Base-by-base conservation (phyloP, 2,888 invertebrate species). In the Chironomus riparius region DNA sequence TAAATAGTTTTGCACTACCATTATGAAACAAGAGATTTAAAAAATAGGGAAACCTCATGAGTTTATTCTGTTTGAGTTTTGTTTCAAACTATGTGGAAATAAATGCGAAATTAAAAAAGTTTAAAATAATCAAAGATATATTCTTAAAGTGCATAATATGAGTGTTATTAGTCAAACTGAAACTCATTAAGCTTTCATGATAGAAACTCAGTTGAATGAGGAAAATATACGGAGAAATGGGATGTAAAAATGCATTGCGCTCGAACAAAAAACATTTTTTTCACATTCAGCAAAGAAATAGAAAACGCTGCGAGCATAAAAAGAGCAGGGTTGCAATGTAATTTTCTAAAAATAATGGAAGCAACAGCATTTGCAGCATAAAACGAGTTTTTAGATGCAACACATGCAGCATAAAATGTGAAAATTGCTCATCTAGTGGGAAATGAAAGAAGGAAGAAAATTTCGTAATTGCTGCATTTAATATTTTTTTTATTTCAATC, bases 281-380 rank as follows among this genome's bases (percentile, higher is more conserved):
- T 38, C 38, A 38, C 38, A 38, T 38, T 38, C 38, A 38, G 38
- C 7, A 18, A 56, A 56, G 56, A n/a, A 56, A 15, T n/a, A 56
- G 18, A 56, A 56, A 56, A 15, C 7, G 56, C 65, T 65, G 21
- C 7, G 24, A 65, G 65, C 65, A 65, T 65, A 24, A 65, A 65
- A 65, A 24, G 12, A 38, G 13, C 21, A 24, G 65, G 13, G 65
- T 24, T 24, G 65, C 24, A 65, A 24, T 10, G 65, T 24, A 65
- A 65, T 65, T 65, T 65, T 65, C 65, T 65, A 65, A 65, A 65
- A 65, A 65, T 65, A 65, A 65, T 65, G 65, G 65, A n/a, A 65
- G 65, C 24, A 21, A 15, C 6, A 18, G 56, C 15, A 56, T 6
- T 56, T 18, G 24, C 65, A 65, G n/a, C 5, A n/a, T 15, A 1